Base-by-base conservation (phyloP, 1,140 invertebrate species). In the Euwallacea similis region DNA sequence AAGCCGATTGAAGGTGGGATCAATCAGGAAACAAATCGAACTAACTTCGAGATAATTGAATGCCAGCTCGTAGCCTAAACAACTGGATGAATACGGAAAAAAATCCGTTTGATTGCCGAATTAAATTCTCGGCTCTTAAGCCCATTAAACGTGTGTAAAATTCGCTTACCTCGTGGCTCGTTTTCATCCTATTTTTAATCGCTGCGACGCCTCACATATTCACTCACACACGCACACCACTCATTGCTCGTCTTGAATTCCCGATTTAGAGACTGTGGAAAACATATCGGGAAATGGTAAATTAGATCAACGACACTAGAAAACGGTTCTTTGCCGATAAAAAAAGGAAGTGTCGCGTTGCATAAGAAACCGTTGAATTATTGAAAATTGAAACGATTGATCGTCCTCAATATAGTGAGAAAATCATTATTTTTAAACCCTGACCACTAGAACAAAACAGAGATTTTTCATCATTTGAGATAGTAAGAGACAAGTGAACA, bases 171-270 rank as follows among this genome's bases (percentile, higher is more conserved):
- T 56, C 64, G 54, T 43, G 16, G 7, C 54, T 58, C 50, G 64
- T 21, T 58, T 66, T 66, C 64, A 56, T 66, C 54, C 50, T 66
- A 66, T 66, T 66, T 66, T 56, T 66, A 58, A 66, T 44, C 64
- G 42, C 62, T 50, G n/a, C 16, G 21, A 10, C 54, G 55, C 16
- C 21, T 58, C 21, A 58, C 55, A 33, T 58, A 58, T 41, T 58
- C 55, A 58, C 50, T 53, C 21, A 15, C 21, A 58, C 55, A 33
- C 21, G 21, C 16, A 15, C 55, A 58, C 64, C 47, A 58, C 54
- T 10, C 6, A 41, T 41, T 58, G 21, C n/a, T 42, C 50, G n/a
- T 13, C 47, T 46, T 65, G n/a, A 53, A 53, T 65, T 62, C 42
- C 62, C 46, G 42, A 66, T 66, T 66, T 66, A 66, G 64, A 56